A percentile compares a stretch with the other conserved stretches of the same genome.
Evolutionary conservation across 2,113 vertebrate genomes (phyloP).

Genomic region (Poeciliopsis prolifica): DNA sequence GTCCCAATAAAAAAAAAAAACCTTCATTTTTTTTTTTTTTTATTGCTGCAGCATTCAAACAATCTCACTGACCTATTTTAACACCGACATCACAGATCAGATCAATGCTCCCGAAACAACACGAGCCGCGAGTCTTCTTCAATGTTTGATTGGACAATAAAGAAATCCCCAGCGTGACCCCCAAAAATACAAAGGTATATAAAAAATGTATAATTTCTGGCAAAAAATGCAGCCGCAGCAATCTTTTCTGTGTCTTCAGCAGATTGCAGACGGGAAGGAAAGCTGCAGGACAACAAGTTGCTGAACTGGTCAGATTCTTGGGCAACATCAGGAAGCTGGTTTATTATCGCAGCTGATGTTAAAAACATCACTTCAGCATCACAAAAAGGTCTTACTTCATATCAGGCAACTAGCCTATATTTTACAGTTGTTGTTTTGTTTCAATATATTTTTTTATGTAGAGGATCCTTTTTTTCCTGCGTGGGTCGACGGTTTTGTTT

Average conservation of each 20-base stretch:
- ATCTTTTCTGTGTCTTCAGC: constrained; percentile 54
- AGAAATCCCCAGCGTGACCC: constrained; percentile 25
- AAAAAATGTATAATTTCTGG: constrained; percentile 19
- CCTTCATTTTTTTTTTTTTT: constrained; percentile 41
- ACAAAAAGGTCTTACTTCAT: constrained; percentile 15
- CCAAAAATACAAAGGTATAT: not conserved
- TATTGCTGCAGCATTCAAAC: constrained; percentile 23
- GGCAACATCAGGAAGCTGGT: constrained; percentile 48
- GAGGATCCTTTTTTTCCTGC: constrained; percentile 11
- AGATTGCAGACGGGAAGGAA: constrained; percentile 55
- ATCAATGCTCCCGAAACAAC: constrained; percentile 24
- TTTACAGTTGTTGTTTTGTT: not conserved
- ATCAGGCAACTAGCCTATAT: not conserved
- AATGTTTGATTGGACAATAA: constrained; percentile 32
- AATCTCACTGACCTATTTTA: constrained; percentile 47
- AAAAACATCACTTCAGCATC: constrained; percentile 26
- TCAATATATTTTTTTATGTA: not conserved
- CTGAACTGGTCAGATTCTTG: constrained; percentile 50
- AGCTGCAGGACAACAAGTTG: constrained; percentile 45
- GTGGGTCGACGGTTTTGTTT: not conserved
- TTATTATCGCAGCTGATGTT: constrained; percentile 41
- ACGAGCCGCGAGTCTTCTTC: constrained; percentile 22
- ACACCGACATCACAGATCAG: constrained; percentile 26
- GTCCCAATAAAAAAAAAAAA: constrained; percentile 10
- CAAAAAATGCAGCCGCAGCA: constrained; percentile 53